Evolutionary conservation across 2,113 vertebrate species (phyloP).

Genomic region (Onychostoma macrolepis): DNA sequence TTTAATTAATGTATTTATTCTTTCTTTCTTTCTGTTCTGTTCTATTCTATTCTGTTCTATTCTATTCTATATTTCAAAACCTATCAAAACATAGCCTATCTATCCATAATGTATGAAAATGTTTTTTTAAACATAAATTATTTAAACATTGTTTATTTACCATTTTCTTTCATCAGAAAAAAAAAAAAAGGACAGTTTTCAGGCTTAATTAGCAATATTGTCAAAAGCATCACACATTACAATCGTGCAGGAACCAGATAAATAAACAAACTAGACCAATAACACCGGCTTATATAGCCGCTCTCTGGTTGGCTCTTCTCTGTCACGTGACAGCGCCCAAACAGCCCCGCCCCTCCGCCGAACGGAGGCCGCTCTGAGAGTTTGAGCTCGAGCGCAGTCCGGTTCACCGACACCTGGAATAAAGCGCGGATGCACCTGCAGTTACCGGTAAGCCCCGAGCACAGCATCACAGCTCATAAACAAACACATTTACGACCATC

Average conservation of each 20-base stretch:
- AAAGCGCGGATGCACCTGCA: constrained; percentile 37
- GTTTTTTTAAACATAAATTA: too few species aligned
- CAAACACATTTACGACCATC: not conserved
- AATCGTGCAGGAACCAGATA: not conserved
- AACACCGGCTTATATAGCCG: not conserved
- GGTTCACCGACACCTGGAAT: constrained; percentile 16
- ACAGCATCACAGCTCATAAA: not conserved
- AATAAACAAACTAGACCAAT: not conserved
- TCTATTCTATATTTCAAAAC: too few species aligned
- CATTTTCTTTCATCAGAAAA: too few species aligned
- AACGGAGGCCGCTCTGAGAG: not conserved
- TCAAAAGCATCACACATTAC: not conserved
- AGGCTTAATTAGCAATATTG: not conserved
- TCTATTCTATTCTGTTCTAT: too few species aligned
- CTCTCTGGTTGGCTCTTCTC: not conserved
- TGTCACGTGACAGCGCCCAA: constrained; percentile 28
- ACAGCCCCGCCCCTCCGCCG: not conserved
- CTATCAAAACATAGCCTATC: too few species aligned
- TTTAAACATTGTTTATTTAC: too few species aligned
- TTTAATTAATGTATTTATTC: too few species aligned
- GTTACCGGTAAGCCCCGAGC: constrained; percentile 36
- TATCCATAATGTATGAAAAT: too few species aligned
- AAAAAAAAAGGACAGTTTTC: not conserved
- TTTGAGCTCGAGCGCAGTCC: constrained; percentile 19
- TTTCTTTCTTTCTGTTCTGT: too few species aligned